Percentiles rank a stretch among this genome's conserved stretches.
These are phyloP conservation scores for Sesamia nonagrioides DNA, from an alignment of 1,140 invertebrate genomes.

Conservation along the genomic window DNA sequence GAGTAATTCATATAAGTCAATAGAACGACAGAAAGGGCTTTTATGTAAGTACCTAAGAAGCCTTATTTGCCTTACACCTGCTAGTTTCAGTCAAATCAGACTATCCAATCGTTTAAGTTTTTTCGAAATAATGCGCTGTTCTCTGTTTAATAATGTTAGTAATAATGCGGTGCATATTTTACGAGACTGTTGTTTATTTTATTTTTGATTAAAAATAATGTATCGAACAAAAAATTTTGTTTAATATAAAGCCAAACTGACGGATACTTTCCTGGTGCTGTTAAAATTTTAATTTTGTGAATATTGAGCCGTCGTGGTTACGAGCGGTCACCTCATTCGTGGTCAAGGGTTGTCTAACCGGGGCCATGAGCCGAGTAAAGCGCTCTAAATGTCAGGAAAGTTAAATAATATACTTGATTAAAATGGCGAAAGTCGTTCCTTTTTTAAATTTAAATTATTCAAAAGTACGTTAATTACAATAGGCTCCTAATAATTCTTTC, in stretches of 20 bases:
- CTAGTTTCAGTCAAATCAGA: background rate
- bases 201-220: background rate
- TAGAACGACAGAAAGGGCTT: slow-evolving; percentile 8
- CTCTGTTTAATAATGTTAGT: too few species aligned
- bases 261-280: slow-evolving; percentile 18
- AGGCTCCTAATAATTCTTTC: too few species aligned
- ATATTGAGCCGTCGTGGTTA: slow-evolving; percentile 30
- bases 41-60: slow-evolving; percentile 2
- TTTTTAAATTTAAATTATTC: background rate
- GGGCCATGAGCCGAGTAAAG: slow-evolving; percentile 12
- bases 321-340: slow-evolving; percentile 16
- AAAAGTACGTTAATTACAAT: background rate
- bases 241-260: slow-evolving; percentile 7
- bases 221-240: background rate
- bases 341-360: slow-evolving; percentile 30
- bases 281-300: slow-evolving; percentile 37
- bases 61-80: background rate
- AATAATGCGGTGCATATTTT: background rate
- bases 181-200: background rate
- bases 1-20: slow-evolving; percentile 7
- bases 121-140: too few species aligned
- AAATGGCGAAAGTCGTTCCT: background rate
- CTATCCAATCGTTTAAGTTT: background rate
- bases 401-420: slow-evolving; percentile 22
- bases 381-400: slow-evolving; percentile 15